Evolutionary conservation across 2,113 vertebrate genomes (phyloP), one percentile per base, ranked within the genome.

Genomic region (Budorcas taxicolor): DNA sequence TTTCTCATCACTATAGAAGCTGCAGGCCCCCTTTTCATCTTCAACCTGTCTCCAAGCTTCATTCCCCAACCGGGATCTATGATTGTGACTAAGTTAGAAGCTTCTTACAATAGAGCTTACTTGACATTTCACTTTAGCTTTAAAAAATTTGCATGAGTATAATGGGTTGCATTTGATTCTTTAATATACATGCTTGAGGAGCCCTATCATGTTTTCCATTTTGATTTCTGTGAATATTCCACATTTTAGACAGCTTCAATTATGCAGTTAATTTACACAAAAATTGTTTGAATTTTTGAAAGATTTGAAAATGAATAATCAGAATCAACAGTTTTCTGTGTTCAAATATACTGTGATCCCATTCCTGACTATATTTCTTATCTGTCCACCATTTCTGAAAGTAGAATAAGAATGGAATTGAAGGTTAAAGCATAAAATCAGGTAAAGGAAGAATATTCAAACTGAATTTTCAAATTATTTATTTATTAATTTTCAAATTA

Each of bases 231-330:
- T 91, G 43, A 92, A 76, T 78, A 95, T 11, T 78, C n/a, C 90
- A 87, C 25, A 87, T 67, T 95, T 86, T 87, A 91, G 47, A 74
- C 64, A 97, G 43, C 80, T 11, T 90, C 40, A 67, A 88, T 88
- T 96, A 55, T 84, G 29, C 19, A 94, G 19, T 67, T 97, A 94
- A 4, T 94, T 15, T 90, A 91, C 6, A 87, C 55, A 87, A 95
- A 97, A 87, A 47, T 84, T 85, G 3, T 90, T n/a, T 57, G 33
- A 83, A 36, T 93, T 97, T 81, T 92, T 90, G 53, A 97, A 76
- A 67, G 12, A 91, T 88, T 62, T 97, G 58, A 92, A 97, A 97
- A 95, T 92, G 36, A 93, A 84, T 81, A 50, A 93, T 85, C 16
- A 60, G 84, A 92, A 90, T 87, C 92, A 92, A 7, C 53, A 74